Percentiles rank a stretch among this genome's conserved stretches.
phyloP scores from a whole-genome alignment of 1,140 invertebrate species.

The Pectinophora gossypiella region DNA sequence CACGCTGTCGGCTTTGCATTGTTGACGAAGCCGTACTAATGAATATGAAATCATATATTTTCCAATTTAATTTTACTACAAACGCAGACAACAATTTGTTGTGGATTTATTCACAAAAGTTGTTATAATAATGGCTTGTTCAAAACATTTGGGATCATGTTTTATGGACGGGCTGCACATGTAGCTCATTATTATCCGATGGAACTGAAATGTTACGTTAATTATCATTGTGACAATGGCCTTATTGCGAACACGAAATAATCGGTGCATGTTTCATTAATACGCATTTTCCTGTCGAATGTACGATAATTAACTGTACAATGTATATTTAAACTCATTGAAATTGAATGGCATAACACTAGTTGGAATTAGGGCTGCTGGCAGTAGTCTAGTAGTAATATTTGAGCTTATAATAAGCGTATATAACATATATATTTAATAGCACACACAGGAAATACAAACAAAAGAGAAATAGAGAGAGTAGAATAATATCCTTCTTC shows the following conservation, averaged over 20 bases:
- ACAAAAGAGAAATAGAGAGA: too few species aligned
- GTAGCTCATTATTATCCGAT: slow-evolving; percentile 22
- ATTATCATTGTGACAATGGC: slow-evolving; percentile 33
- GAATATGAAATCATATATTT: neutral
- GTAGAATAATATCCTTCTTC: too few species aligned
- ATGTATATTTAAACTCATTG: too few species aligned
- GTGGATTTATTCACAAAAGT: neutral
- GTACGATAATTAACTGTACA: too few species aligned
- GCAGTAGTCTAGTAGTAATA: too few species aligned
- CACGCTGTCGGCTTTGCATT: neutral
- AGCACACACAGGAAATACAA: too few species aligned
- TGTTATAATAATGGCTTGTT: neutral
- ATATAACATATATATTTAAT: too few species aligned
- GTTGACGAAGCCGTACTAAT: neutral
- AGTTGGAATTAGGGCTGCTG: too few species aligned
- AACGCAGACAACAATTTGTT: neutral
- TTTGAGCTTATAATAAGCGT: too few species aligned
- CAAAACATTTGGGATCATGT: neutral
- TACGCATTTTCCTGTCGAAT: neutral
- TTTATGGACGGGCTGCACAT: neutral
- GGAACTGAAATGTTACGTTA: slow-evolving; percentile 27
- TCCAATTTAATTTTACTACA: neutral
- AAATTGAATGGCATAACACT: too few species aligned
- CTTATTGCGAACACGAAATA: slow-evolving; percentile 8
- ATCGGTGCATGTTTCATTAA: neutral